phyloP scores from a whole-genome alignment of 2,113 vertebrate genomes.

The Oenanthe melanoleuca region DNA sequence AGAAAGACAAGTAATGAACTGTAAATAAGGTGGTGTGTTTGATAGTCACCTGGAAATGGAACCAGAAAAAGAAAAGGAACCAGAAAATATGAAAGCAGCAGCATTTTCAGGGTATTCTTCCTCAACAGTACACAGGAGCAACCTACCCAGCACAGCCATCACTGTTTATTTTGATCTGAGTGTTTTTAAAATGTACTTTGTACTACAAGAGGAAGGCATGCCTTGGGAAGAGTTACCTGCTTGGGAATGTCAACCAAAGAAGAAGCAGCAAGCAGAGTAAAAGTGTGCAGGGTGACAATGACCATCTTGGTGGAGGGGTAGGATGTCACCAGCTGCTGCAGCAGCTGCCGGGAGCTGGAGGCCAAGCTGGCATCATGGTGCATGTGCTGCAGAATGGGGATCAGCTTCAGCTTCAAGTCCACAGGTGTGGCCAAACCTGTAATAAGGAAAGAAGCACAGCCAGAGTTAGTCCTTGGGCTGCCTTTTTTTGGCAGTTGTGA shows the following conservation, averaged over 20 bases:
- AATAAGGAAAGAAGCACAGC: neutral
- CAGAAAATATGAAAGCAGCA: neutral
- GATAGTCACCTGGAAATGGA: neutral
- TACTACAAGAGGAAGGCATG: neutral
- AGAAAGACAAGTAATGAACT: neutral
- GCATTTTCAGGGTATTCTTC: neutral
- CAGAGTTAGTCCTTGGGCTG: neutral
- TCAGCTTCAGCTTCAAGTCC: slow-evolving; percentile 95
- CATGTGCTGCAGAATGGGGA: slow-evolving; percentile 98
- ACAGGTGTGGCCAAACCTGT: slow-evolving; percentile 93
- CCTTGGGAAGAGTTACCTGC: slow-evolving; percentile 79
- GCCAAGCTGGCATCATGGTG: slow-evolving; percentile 93
- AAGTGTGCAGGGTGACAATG: slow-evolving; percentile 94
- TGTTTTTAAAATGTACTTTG: neutral
- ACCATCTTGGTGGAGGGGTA: slow-evolving; percentile 97
- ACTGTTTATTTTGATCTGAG: accelerated
- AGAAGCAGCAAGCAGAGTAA: slow-evolving; percentile 92
- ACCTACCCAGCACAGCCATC: neutral
- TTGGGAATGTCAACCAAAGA: slow-evolving; percentile 96
- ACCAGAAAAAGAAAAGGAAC: neutral
- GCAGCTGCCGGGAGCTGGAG: slow-evolving; percentile 90
- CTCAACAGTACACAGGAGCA: neutral
- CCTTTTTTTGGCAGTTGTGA: neutral
- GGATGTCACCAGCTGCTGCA: slow-evolving; percentile 90
- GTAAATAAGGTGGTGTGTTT: neutral